Base-by-base conservation (phyloP, 2,797 vertebrate genomes). In the Malurus splendens region DNA sequence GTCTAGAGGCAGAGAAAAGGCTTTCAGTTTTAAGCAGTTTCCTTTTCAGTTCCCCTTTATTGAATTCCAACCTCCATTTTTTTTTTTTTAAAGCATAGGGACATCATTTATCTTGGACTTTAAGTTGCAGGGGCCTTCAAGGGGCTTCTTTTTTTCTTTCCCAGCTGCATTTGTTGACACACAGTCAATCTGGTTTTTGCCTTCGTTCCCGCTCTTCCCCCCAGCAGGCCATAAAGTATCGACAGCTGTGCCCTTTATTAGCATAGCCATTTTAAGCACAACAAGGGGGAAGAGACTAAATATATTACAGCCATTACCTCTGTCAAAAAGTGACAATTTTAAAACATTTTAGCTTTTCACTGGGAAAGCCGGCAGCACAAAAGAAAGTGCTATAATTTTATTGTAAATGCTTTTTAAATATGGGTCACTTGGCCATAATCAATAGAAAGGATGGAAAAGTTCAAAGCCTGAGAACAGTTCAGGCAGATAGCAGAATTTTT, bases 91-190 rank as follows among this genome's bases (percentile, higher is more conserved):
- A 90, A 94, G 95, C 97, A 96, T 88, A 96, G 95, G 96, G 95
- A 90, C 96, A 94, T 97, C 96, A 97, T 98, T 97, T 97, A 97
- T 93, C 95, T 97, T 95, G 86, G 94, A 97, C 96, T 96, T 95
- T 93, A 96, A 95, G 96, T 97, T 95, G 93, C 89, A 66, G 96
- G 95, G 97, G 98, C 97, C 97, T 97, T 95, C 97, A 96, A 97
- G 97, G 96, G 98, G 97, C 93, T 97, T 97, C 97, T 98, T 86
- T 97, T 97, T 98, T 98, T 98, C 97, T 97, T 95, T 96, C 97
- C 98, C 98, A 98, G 98, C 98, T 98, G 98, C 98, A 97, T 98
- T 98, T 99, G 98, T 99, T 99, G 98, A 99, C 98, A 98, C 98
- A 98, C 97, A 97, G 98, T 98, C 98, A 98, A 98, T 98, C 98